A percentile compares a stretch with the other conserved stretches of the same genome.
phyloP scores from a whole-genome alignment of 2,113 vertebrate genomes.

The Mellivora capensis region DNA sequence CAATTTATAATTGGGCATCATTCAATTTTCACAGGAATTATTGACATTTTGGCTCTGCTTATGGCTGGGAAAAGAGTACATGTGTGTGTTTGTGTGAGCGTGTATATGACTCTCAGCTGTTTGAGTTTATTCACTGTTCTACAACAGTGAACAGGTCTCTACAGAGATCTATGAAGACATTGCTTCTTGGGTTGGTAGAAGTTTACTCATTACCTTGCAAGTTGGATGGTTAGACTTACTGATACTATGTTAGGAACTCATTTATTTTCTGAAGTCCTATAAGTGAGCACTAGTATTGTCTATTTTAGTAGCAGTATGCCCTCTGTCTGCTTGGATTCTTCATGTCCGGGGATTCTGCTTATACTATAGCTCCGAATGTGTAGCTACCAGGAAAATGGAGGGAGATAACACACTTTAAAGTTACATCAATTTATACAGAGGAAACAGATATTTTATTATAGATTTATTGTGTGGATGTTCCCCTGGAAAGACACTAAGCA shows the following conservation, averaged over 20 bases:
- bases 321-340: neutral
- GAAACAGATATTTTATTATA: neutral
- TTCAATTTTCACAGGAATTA: neutral
- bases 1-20: neutral
- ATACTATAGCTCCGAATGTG: neutral
- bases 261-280: neutral
- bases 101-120: neutral
- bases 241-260: neutral
- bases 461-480: neutral
- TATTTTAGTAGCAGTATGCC: neutral
- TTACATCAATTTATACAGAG: neutral
- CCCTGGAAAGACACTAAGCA: neutral
- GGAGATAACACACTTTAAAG: neutral
- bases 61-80: neutral
- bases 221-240: neutral
- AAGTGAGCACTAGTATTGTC: neutral
- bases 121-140: neutral
- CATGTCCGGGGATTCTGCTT: neutral
- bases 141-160: neutral
- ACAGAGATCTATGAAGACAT: neutral
- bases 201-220: neutral
- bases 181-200: neutral
- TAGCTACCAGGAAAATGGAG: neutral
- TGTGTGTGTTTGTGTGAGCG: neutral
- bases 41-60: neutral